Percentiles rank a stretch among this genome's conserved stretches.
These are phyloP conservation scores for Asbolus verrucosus DNA, from an alignment of 1,140 invertebrate genomes.

Conservation along the genomic window DNA sequence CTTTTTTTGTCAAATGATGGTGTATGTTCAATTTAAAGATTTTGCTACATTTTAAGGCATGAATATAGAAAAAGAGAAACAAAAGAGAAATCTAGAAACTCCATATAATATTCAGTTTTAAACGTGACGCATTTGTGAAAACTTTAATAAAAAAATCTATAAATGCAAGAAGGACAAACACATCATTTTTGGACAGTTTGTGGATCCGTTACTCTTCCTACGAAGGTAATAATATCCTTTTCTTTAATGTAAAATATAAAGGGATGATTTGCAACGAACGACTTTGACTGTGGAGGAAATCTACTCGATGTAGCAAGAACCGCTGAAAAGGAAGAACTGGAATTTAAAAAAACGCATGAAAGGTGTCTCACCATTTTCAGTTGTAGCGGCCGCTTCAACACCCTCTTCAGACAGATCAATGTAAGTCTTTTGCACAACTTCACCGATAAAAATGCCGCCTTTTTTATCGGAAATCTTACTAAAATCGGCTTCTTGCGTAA, in stretches of 20 bases:
- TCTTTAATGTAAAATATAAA: background rate
- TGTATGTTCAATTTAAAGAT: too few species aligned
- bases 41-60: too few species aligned
- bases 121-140: too few species aligned
- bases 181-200: too few species aligned
- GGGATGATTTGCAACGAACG: constrained; percentile 27
- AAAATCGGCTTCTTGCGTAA: constrained; percentile 68
- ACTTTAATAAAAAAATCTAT: too few species aligned
- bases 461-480: constrained; percentile 65
- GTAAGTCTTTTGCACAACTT: constrained; percentile 72
- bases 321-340: background rate
- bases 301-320: background rate
- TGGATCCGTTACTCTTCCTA: background rate
- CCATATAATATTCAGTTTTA: too few species aligned
- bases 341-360: background rate
- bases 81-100: too few species aligned
- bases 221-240: background rate
- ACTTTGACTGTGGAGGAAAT: background rate
- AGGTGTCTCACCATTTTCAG: constrained; percentile 56
- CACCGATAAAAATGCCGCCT: constrained; percentile 44
- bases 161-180: too few species aligned
- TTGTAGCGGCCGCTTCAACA: constrained; percentile 75
- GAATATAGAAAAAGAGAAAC: too few species aligned
- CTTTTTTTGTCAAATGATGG: too few species aligned
- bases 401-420: constrained; percentile 78